Conservation (phyloP, 2,113 vertebrate species). For the Noturus placidus region DNA sequence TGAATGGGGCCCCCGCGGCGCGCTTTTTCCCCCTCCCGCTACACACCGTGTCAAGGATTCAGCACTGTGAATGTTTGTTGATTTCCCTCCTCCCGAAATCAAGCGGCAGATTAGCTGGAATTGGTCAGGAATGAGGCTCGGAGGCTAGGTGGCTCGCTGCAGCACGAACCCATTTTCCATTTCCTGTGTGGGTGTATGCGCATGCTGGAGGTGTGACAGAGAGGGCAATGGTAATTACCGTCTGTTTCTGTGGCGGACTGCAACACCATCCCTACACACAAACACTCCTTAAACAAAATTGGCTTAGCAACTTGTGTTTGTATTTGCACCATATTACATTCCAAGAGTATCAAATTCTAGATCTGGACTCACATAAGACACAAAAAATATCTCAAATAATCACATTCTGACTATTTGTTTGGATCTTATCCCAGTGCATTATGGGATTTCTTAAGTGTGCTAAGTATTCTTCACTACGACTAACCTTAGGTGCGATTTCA, state of each 20-base stretch:
- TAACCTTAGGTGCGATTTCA: conserved; percentile 37
- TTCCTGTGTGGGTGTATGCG: conserved; percentile 42
- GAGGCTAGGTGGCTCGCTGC: conserved; percentile 47
- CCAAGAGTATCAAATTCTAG: background rate
- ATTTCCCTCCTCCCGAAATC: conserved; percentile 48
- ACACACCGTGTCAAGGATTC: conserved; percentile 19
- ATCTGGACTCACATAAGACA: background rate
- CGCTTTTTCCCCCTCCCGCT: conserved; percentile 8
- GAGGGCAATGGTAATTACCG: conserved; percentile 59
- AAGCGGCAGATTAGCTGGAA: conserved; percentile 53
- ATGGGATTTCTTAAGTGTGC: conserved; percentile 14
- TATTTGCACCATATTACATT: background rate
- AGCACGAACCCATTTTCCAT: conserved; percentile 43
- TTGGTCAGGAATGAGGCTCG: conserved; percentile 53
- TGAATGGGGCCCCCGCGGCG: conserved; percentile 41
- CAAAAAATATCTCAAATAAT: background rate
- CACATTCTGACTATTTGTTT: background rate
- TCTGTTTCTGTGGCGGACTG: conserved; percentile 46
- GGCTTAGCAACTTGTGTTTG: background rate
- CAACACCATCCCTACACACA: conserved; percentile 9
- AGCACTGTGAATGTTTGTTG: conserved; percentile 54
- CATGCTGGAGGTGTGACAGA: conserved; percentile 43
- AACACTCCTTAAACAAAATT: background rate
- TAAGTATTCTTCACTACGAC: background rate
- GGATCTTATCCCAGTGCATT: conserved; percentile 5